Conservation (phyloP, 2,888 invertebrate genomes). For the Trachelus iudaicus region DNA sequence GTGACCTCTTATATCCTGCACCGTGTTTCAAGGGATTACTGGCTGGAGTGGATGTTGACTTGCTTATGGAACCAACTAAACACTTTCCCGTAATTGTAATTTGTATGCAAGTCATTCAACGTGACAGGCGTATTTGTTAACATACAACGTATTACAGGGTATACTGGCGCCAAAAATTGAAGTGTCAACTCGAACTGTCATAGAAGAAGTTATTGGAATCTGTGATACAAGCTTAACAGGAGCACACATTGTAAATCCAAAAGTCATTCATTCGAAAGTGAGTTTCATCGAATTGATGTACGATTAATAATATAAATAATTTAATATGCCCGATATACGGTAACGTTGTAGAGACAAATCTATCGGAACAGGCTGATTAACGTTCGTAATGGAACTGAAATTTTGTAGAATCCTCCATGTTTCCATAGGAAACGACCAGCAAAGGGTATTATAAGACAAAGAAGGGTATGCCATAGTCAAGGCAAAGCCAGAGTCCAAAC, state of each 20-base stretch:
- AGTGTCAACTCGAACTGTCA: slow-evolving; percentile 74
- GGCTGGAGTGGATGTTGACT: slow-evolving; percentile 72
- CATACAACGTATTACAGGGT: slow-evolving; percentile 67
- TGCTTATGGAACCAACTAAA: slow-evolving; percentile 76
- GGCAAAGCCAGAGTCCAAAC: slow-evolving; percentile 34
- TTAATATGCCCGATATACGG: background rate
- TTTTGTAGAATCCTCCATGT: slow-evolving; percentile 43
- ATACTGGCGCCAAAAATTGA: slow-evolving; percentile 79
- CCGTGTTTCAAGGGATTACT: slow-evolving; percentile 68
- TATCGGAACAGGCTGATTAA: background rate
- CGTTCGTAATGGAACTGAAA: background rate
- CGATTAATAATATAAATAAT: background rate
- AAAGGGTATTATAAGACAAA: slow-evolving; percentile 54
- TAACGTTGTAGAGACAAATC: background rate
- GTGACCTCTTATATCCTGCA: slow-evolving; percentile 74
- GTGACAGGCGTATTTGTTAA: background rate
- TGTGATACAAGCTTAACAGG: slow-evolving; percentile 36
- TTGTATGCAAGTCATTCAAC: background rate
- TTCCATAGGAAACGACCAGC: slow-evolving; percentile 40
- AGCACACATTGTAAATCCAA: slow-evolving; percentile 61
- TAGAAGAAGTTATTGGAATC: slow-evolving; percentile 70
- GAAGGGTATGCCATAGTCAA: slow-evolving; percentile 57
- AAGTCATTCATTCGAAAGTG: slow-evolving; percentile 62
- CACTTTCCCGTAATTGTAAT: slow-evolving; percentile 73
- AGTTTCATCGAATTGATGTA: background rate